phyloP scores from a whole-genome alignment of 2,113 vertebrate species.

The Pangasianodon gigas region DNA sequence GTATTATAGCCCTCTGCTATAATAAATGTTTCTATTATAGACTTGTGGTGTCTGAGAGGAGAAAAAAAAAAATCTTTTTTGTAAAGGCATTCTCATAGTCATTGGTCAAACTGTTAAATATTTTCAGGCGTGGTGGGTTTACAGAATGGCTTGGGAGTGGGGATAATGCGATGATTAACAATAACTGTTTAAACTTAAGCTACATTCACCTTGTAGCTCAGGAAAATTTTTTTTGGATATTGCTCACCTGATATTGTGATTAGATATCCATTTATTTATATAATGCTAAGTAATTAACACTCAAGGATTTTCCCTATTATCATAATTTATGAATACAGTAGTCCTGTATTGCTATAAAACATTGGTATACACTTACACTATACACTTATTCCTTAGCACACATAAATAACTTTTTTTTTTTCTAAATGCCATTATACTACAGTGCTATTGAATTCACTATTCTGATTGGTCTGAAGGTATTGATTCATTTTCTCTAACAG shows the following conservation, averaged over 20 bases:
- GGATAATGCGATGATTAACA: not conserved
- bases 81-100: not conserved
- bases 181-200: not conserved
- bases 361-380: not conserved
- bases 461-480: not conserved
- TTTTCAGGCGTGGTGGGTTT: not conserved
- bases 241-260: not conserved
- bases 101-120: not conserved
- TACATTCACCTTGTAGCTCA: not conserved
- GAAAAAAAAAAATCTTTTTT: not conserved
- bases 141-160: not conserved
- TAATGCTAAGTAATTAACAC: not conserved
- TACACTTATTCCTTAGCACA: not conserved
- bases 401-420: not conserved
- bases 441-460: not conserved
- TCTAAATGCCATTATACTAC: not conserved
- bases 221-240: not conserved
- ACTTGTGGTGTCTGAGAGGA: not conserved
- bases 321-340: not conserved
- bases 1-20: not conserved
- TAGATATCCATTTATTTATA: not conserved
- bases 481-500: not conserved
- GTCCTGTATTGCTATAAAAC: not conserved
- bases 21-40: conserved; percentile 33
- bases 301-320: not conserved